Percentiles rank a stretch among this genome's conserved stretches.
These are phyloP conservation scores for Pristionchus exspectatus DNA, from an alignment of 2,888 invertebrate species.

Conservation along the genomic window DNA sequence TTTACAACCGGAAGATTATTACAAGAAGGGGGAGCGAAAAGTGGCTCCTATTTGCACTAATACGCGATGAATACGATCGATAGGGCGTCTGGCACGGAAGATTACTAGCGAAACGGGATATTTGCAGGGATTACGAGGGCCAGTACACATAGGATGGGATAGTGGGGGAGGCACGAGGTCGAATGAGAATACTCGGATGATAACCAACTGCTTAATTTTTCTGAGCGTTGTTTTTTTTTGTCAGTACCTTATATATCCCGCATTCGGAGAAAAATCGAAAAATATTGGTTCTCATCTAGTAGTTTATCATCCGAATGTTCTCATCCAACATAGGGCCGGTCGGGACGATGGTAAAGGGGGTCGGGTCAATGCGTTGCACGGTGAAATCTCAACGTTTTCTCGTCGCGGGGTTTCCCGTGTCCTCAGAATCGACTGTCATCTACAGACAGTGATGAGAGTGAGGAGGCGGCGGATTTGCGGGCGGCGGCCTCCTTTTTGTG, in stretches of 20 bases:
- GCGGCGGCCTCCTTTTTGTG: neutral
- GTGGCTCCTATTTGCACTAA: constrained; percentile 34
- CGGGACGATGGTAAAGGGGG: neutral
- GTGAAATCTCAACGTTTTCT: too few relatives aligned
- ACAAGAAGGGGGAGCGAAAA: neutral
- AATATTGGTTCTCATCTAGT: too few relatives aligned
- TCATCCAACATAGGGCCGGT: too few relatives aligned
- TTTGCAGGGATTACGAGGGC: neutral
- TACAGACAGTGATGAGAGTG: constrained; percentile 22
- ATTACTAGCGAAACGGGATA: neutral
- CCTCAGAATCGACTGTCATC: constrained; percentile 23
- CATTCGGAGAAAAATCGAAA: too few relatives aligned
- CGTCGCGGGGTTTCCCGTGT: too few relatives aligned
- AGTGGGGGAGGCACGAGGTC: neutral
- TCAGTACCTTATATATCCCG: too few relatives aligned
- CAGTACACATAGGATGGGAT: constrained; percentile 12
- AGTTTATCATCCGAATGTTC: too few relatives aligned
- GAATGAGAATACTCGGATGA: neutral
- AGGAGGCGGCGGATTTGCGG: neutral
- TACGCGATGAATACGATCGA: neutral
- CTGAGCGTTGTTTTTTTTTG: too few relatives aligned
- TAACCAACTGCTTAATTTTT: too few relatives aligned
- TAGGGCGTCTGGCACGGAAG: neutral
- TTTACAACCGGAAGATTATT: constrained; percentile 1
- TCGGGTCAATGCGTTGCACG: neutral